Evolutionary conservation across 2,797 vertebrate species (phyloP).

Genomic region (Labeo calbasu): DNA sequence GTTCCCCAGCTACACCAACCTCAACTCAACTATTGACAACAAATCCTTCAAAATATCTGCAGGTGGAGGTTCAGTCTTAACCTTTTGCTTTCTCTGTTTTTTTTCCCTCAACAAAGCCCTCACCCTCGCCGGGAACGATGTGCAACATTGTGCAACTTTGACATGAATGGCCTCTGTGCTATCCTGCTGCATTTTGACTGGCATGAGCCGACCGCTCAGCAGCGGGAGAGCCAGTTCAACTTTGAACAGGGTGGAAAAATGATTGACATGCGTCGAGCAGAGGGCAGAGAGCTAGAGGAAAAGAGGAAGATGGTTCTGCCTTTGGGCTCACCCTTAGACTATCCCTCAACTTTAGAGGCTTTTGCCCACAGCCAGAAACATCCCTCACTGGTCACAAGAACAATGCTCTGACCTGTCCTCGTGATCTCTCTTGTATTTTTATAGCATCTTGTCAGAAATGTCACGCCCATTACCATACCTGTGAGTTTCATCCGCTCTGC

Average conservation of each 20-base stretch:
- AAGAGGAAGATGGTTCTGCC: constrained; percentile 47
- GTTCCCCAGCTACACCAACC: constrained; percentile 72
- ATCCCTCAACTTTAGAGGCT: constrained; percentile 45
- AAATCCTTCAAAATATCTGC: constrained; percentile 70
- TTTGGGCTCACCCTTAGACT: constrained; percentile 26
- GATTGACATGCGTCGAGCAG: constrained; percentile 39
- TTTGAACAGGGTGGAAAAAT: constrained; percentile 35
- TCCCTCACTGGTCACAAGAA: constrained; percentile 2
- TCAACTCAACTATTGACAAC: constrained; percentile 71
- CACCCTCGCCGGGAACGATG: constrained; percentile 24
- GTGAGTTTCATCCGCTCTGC: no score
- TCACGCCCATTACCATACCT: no score
- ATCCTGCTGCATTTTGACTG: constrained; percentile 43
- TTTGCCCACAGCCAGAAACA: neutral
- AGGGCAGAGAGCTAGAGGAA: constrained; percentile 30
- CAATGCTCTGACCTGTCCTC: neutral
- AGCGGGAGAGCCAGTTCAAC: constrained; percentile 34
- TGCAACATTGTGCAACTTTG: constrained; percentile 59
- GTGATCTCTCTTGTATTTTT: constrained; percentile 8
- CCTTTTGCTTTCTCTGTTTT: constrained; percentile 62
- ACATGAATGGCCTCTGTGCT: constrained; percentile 63
- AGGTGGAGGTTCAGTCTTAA: constrained; percentile 71
- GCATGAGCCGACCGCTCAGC: constrained; percentile 54
- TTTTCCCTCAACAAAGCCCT: constrained; percentile 41
- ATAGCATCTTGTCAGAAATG: neutral